phyloP scores from a whole-genome alignment of 2,797 vertebrate genomes.

The Hephaestus fuliginosus region DNA sequence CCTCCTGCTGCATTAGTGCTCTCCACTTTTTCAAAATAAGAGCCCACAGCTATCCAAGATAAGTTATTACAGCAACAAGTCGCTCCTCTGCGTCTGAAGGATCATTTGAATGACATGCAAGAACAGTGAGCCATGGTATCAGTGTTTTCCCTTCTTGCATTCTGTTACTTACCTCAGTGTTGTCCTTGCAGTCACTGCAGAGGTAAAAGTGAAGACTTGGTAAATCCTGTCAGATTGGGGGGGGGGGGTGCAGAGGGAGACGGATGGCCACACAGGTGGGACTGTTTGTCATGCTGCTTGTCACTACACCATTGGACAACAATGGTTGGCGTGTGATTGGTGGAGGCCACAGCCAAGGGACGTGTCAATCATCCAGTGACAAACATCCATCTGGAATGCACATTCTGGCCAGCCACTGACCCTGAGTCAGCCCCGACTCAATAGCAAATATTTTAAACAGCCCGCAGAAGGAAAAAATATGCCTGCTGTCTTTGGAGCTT shows the following conservation, averaged over 20 bases:
- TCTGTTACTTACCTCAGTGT: conserved; percentile 1
- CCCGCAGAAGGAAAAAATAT: conserved; percentile 53
- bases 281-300: conserved; percentile 71
- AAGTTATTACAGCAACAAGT: neutral
- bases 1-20: neutral
- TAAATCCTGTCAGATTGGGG: conserved; percentile 11
- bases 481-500: conserved; percentile 75
- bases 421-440: conserved; percentile 54
- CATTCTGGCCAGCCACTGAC: conserved; percentile 67
- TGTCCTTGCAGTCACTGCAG: conserved; percentile 27
- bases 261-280: conserved; percentile 77
- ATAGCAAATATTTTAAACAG: conserved; percentile 73
- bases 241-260: conserved; percentile 33
- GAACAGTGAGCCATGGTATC: neutral
- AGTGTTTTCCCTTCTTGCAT: neutral
- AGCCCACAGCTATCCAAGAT: neutral
- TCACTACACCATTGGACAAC: conserved; percentile 71
- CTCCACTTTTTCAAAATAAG: conserved; percentile 11
- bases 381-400: conserved; percentile 78
- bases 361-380: conserved; percentile 69
- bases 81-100: neutral
- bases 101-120: conserved; percentile 4
- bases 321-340: conserved; percentile 71
- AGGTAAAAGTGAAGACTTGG: conserved; percentile 24
- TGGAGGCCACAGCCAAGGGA: conserved; percentile 52